These are phyloP conservation scores for Empis stercorea DNA, from an alignment of 2,888 invertebrate genomes.

Conservation along the genomic window DNA sequence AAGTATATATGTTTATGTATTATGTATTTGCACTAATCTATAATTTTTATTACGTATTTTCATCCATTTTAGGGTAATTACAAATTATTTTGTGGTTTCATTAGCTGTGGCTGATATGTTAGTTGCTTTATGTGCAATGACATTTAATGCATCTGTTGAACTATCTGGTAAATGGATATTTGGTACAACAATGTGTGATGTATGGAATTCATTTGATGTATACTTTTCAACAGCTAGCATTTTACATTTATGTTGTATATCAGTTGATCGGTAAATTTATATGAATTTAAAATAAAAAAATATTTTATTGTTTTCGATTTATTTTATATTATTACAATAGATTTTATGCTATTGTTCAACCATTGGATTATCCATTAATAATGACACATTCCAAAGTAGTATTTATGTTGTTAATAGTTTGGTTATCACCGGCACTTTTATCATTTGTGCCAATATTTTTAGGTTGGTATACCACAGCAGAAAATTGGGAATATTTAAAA, in stretches of 20 bases:
- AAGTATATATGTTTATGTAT: too few species aligned
- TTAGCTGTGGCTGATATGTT: slow-evolving; percentile 88
- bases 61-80: slow-evolving; percentile 51
- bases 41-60: neutral
- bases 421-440: slow-evolving; percentile 82
- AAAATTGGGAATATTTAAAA: slow-evolving; percentile 56
- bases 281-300: neutral
- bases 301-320: too few species aligned
- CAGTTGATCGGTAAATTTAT: slow-evolving; percentile 54
- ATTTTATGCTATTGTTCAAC: slow-evolving; percentile 82
- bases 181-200: slow-evolving; percentile 81
- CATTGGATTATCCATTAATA: slow-evolving; percentile 80
- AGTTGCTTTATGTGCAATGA: slow-evolving; percentile 85
- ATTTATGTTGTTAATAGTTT: slow-evolving; percentile 73
- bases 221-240: slow-evolving; percentile 88
- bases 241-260: slow-evolving; percentile 86
- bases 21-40: too few species aligned
- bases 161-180: slow-evolving; percentile 78
- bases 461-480: slow-evolving; percentile 85
- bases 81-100: slow-evolving; percentile 92
- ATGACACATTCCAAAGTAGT: slow-evolving; percentile 75
- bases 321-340: slow-evolving; percentile 38
- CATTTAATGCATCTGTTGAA: slow-evolving; percentile 82
- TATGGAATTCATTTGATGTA: slow-evolving; percentile 89
- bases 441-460: slow-evolving; percentile 91